These are phyloP conservation scores for Prorops nasuta DNA, from an alignment of 1,140 invertebrate genomes.

Conservation along the genomic window DNA sequence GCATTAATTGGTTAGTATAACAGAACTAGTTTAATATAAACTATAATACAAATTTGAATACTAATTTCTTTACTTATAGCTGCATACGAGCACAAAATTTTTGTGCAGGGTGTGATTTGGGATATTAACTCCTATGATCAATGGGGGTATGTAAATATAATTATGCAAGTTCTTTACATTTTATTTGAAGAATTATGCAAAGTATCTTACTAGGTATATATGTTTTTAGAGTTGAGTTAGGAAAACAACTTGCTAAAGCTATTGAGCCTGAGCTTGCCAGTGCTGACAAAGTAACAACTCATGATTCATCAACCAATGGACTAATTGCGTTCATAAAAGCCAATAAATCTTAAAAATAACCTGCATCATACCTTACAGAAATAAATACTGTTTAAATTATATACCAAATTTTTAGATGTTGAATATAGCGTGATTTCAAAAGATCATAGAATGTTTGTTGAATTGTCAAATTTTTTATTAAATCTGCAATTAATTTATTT, in stretches of 20 bases:
- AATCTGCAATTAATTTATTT: no score
- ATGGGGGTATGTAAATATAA: conserved; percentile 79
- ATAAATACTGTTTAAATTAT: background rate
- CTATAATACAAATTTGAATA: background rate
- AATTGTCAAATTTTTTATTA: conserved; percentile 6
- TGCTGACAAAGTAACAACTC: conserved; percentile 59
- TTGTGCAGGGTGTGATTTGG: conserved; percentile 98
- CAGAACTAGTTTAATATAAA: conserved; percentile 13
- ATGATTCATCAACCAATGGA: conserved; percentile 82
- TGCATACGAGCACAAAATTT: conserved; percentile 98
- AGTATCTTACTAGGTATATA: conserved; percentile 24
- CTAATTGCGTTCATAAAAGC: conserved; percentile 80
- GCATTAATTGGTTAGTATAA: conserved; percentile 82
- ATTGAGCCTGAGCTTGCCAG: conserved; percentile 91
- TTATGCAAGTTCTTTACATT: conserved; percentile 10
- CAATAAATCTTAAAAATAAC: conserved; percentile 33
- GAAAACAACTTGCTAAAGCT: conserved; percentile 96
- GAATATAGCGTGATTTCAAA: no score
- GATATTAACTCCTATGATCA: conserved; percentile 99
- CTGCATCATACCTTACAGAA: conserved; percentile 4
- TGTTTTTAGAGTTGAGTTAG: conserved; percentile 84
- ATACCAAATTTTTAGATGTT: background rate
- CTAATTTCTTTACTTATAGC: conserved; percentile 62
- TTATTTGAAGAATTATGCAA: conserved; percentile 9
- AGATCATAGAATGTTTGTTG: conserved; percentile 3